A percentile compares a stretch with the other conserved stretches of the same genome.
These are phyloP conservation scores for Stenurella melanura DNA, from an alignment of 2,888 invertebrate species.

Conservation along the genomic window DNA sequence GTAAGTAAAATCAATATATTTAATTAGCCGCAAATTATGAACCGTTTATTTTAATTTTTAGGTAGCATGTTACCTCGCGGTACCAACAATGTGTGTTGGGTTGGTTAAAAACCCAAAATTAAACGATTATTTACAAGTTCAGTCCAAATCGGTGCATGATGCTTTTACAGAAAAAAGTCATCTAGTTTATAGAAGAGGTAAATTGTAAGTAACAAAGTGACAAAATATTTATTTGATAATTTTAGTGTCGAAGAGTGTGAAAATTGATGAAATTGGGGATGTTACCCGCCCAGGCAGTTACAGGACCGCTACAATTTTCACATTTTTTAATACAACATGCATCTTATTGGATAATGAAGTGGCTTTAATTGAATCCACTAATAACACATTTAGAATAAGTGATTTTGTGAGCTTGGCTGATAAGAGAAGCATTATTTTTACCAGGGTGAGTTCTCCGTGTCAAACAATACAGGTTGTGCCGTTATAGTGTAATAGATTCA, in stretches of 20 bases:
- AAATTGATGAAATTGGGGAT: not conserved
- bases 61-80: slow-evolving; percentile 8
- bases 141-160: not conserved
- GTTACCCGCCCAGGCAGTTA: too few relatives aligned
- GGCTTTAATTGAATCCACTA: slow-evolving; percentile 22
- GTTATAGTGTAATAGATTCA: too few relatives aligned
- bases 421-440: slow-evolving; percentile 33
- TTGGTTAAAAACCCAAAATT: not conserved
- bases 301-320: not conserved
- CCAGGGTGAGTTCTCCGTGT: slow-evolving; percentile 31
- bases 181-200: not conserved
- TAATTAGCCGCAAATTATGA: not conserved
- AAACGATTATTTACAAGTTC: slow-evolving; percentile 15
- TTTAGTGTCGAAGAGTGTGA: not conserved
- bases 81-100: slow-evolving; percentile 4
- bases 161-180: not conserved
- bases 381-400: slow-evolving; percentile 35
- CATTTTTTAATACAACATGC: slow-evolving; percentile 46
- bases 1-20: not conserved
- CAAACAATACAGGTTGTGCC: not conserved
- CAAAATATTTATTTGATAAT: not conserved
- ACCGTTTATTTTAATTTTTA: slow-evolving; percentile 15
- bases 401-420: slow-evolving; percentile 26
- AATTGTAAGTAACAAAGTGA: not conserved
- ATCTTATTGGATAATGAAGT: slow-evolving; percentile 45